A percentile compares a stretch with the other conserved stretches of the same genome.
Evolutionary conservation across 2,888 invertebrate genomes (phyloP).

Genomic region (Hartigia nigra): DNA sequence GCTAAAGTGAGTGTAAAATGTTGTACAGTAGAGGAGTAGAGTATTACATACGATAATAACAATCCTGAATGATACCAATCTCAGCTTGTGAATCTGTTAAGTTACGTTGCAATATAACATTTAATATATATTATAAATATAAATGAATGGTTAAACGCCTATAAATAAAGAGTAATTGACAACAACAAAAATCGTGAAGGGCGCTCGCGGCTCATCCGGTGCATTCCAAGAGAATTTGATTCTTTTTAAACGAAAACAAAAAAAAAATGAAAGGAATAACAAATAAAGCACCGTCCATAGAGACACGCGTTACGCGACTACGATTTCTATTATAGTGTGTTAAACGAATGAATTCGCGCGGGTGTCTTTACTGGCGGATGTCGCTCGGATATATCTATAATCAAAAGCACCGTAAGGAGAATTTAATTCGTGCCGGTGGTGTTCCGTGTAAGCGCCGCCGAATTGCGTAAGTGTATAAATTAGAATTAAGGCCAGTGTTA

Average conservation of each 20-base stretch:
- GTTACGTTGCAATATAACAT: constrained; percentile 62
- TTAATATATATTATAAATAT: constrained; percentile 44
- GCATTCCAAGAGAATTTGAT: background rate
- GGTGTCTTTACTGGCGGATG: constrained; percentile 1
- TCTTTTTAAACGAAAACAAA: background rate
- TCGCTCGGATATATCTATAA: constrained; percentile 17
- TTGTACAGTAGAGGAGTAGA: constrained; percentile 64
- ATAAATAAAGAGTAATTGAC: background rate
- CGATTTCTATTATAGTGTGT: background rate
- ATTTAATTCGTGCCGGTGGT: background rate
- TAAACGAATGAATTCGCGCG: background rate
- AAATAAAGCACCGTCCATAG: background rate
- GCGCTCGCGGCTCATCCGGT: background rate
- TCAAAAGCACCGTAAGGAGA: constrained; percentile 28
- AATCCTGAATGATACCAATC: constrained; percentile 63
- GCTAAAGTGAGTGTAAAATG: constrained; percentile 60
- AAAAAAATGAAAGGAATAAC: background rate
- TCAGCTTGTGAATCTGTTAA: constrained; percentile 65
- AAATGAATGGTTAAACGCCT: constrained; percentile 30
- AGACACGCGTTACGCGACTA: background rate
- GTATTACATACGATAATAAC: constrained; percentile 54
- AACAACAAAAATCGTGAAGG: constrained; percentile 2
- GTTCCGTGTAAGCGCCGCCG: background rate
- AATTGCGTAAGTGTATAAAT: constrained; percentile 55
- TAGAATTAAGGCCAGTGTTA: constrained; percentile 66